Conservation (phyloP, 2,113 vertebrate species). For the Pygoscelis antarcticus region DNA sequence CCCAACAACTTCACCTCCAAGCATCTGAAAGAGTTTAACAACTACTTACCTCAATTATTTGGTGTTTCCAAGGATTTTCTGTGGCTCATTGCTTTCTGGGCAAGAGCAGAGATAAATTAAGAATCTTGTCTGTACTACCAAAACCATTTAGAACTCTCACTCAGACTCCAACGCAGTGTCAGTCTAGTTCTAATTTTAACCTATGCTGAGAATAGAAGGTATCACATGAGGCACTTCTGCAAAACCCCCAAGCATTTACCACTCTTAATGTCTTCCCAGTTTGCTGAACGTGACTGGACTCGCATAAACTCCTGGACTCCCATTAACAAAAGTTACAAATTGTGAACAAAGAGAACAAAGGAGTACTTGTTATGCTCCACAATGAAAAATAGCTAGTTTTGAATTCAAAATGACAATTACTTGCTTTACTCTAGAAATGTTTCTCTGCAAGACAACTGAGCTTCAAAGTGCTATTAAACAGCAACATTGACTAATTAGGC, state of each 20-base stretch:
- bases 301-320: background rate
- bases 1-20: background rate
- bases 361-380: background rate
- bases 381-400: background rate
- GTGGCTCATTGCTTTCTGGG: background rate
- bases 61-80: background rate
- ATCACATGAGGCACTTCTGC: constrained; percentile 70
- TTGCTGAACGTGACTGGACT: background rate
- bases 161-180: constrained; percentile 34
- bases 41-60: constrained; percentile 53
- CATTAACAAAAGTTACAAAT: background rate
- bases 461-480: background rate
- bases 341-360: background rate
- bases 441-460: background rate
- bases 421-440: background rate
- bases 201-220: constrained; percentile 74
- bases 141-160: constrained; percentile 30
- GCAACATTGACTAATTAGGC: background rate
- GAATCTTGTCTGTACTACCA: background rate
- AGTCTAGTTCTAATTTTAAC: constrained; percentile 82
- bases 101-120: background rate
- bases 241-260: background rate
- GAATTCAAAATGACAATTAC: background rate
- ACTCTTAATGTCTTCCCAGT: background rate
- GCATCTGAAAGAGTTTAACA: background rate